Base-by-base conservation (phyloP, 2,113 vertebrate species). In the Tenebrosternarchus preto region DNA sequence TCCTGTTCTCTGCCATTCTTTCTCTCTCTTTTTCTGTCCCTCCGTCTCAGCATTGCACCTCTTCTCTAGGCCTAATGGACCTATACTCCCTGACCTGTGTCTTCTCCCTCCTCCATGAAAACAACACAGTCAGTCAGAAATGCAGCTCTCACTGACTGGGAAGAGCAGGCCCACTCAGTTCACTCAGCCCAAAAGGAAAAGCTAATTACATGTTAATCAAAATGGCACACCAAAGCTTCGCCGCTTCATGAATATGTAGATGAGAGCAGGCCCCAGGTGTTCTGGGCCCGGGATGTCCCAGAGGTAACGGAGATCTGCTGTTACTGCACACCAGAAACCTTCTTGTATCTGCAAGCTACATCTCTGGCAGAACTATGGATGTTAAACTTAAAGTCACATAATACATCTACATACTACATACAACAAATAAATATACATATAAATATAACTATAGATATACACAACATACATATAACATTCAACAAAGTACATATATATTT, bases 1-100 rank as follows among this genome's bases (percentile, higher is more conserved):
- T 33, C 73, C 63, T n/a, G 12, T 6, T 57, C 43, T 25, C 1
- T 53, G 19, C 16, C 39, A 15, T 11, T 46, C 24, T 71, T 9
- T 29, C 87, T 83, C 83, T 88, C 85, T 88, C 5, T 15, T 9
- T 64, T n/a, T 73, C 36, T 53, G 43, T 29, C 60, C 15, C 25
- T 55, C 60, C 57, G 75, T 78, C 56, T 77, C 29, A 27, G 78
- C 78, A 76, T 77, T 27, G 36, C 70, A 74, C 20, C 61, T 83
- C 63, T 15, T 78, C 77, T 29, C 2, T 56, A 69, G 71, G 53
- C 27, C 24, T 83, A 79, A 83, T 79, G 73, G 75, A 70, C 60
- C 57, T 67, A n/a, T n/a, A 74, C 33, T 79, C 70, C 61, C 81
- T 78, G 70, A 69, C 81, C 71, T 20, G 17, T 63, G 22, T 68